Base-by-base conservation (phyloP, 1,140 invertebrate genomes). In the Drosophila kohkoa region DNA sequence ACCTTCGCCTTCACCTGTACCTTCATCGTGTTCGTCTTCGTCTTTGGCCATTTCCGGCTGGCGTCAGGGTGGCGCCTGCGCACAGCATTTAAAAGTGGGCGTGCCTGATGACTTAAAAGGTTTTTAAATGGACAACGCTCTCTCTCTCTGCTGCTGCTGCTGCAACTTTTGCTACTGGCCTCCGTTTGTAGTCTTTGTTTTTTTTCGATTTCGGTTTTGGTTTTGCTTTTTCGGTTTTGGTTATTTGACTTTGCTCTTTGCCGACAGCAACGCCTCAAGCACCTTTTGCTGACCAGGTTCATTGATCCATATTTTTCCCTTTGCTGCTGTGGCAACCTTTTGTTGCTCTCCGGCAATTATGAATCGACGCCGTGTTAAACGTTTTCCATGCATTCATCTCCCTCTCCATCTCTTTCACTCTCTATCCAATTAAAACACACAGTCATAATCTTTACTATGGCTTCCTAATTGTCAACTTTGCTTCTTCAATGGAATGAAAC, bases 61-160 rank as follows among this genome's bases (percentile, higher is more conserved):
- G 85, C 85, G 85, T 89, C 85, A 89, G 81, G 85, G 85, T 89
- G 85, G 85, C 85, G 85, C 85, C 85, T 90, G 75, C 64, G 85
- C 71, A 63, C 54, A 59, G 71, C 71, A 80, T 74, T 82, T 82
- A 79, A 87, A 82, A 85, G 85, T 76, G 81, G 85, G 85, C 85
- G 85, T 90, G 85, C 55, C 86, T 89, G 85, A 89, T 85, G 85
- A 89, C 85, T 89, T 90, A 89, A 89, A 89, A 89, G 86, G 85
- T 89, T 89, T 86, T 89, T 89, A 90, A 89, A 90, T 89, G 85
- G 78, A 71, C 77, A 81, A 25, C 20, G 20, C 20, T 25, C 20
- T 25, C 20, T 20, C 35, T 38, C 78, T 73, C 63, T 43, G 63
- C 20, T 28, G 5, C 6, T 25, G 20, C 20, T 25, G 38, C 20